phyloP scores from a whole-genome alignment of 2,888 invertebrate genomes.

The Acronicta leporina region DNA sequence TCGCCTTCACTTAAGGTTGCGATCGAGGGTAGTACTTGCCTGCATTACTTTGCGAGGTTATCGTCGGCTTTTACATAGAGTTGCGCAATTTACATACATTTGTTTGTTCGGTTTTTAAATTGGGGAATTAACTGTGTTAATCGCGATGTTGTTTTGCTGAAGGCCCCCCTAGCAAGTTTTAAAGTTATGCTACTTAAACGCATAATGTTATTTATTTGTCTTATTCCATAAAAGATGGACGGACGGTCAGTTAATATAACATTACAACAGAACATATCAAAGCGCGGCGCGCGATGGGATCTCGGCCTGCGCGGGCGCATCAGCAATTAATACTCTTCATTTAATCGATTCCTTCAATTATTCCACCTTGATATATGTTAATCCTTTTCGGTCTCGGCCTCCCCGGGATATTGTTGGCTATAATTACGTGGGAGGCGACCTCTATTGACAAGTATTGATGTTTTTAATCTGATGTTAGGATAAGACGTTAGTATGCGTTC shows the following conservation, averaged over 20 bases:
- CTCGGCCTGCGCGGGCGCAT: conserved; percentile 81
- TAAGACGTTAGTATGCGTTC: conserved; percentile 87
- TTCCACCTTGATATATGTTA: conserved; percentile 88
- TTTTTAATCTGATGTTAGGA: conserved; percentile 89
- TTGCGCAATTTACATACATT: conserved; percentile 88
- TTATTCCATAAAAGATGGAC: conserved; percentile 55
- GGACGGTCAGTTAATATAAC: conserved; percentile 66
- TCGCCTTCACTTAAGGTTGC: conserved; percentile 58
- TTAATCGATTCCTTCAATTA: conserved; percentile 89
- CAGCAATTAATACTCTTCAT: conserved; percentile 88
- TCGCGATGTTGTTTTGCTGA: conserved; percentile 78
- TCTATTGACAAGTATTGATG: conserved; percentile 89
- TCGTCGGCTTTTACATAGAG: conserved; percentile 86
- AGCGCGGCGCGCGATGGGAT: conserved; percentile 72
- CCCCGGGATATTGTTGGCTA: conserved; percentile 87
- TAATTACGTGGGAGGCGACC: conserved; percentile 89
- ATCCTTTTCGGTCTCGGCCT: conserved; percentile 81
- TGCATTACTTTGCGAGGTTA: conserved; percentile 69
- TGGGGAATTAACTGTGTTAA: conserved; percentile 86
- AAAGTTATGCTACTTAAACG: conserved; percentile 57
- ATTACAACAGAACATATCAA: conserved; percentile 67
- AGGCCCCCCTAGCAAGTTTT: conserved; percentile 63
- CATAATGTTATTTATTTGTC: conserved; percentile 57
- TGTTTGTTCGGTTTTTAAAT: conserved; percentile 89
- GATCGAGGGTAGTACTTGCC: conserved; percentile 45